Percentiles rank a stretch among this genome's conserved stretches.
These are phyloP conservation scores for Morphnarchus princeps DNA, from an alignment of 2,113 vertebrate species.

Conservation along the genomic window DNA sequence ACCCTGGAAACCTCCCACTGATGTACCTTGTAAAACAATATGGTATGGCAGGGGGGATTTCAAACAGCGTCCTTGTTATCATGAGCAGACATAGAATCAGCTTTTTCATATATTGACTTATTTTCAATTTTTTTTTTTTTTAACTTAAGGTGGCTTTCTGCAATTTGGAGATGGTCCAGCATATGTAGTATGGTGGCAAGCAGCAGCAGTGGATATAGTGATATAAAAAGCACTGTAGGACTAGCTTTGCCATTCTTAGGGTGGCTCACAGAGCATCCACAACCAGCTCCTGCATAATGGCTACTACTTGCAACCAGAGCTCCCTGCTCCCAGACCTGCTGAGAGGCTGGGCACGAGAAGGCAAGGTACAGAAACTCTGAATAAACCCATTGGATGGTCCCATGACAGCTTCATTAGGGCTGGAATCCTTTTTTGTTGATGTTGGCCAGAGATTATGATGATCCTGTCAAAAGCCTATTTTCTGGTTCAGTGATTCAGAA, in stretches of 20 bases:
- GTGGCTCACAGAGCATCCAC: neutral
- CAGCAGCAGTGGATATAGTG: neutral
- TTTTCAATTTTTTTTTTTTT: neutral
- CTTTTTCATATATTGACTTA: neutral
- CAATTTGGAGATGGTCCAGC: neutral
- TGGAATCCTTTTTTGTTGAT: neutral
- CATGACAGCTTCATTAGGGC: neutral
- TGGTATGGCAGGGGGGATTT: neutral
- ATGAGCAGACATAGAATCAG: neutral
- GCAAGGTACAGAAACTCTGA: neutral
- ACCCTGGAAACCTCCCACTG: neutral
- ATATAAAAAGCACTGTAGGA: neutral
- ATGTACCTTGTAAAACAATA: neutral
- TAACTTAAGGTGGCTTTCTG: neutral
- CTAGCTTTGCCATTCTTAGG: neutral
- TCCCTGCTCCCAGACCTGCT: neutral
- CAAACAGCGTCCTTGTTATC: neutral
- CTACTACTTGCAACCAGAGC: neutral
- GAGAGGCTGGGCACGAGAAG: neutral
- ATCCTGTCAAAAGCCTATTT: constrained; percentile 14
- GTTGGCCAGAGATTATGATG: neutral
- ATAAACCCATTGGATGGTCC: neutral
- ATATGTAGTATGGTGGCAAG: neutral
- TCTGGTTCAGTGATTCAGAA: constrained; percentile 26
- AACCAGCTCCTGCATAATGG: neutral